Conservation (phyloP, 92 coral and sea anemone species). For the Epizoanthus ramosus region DNA sequence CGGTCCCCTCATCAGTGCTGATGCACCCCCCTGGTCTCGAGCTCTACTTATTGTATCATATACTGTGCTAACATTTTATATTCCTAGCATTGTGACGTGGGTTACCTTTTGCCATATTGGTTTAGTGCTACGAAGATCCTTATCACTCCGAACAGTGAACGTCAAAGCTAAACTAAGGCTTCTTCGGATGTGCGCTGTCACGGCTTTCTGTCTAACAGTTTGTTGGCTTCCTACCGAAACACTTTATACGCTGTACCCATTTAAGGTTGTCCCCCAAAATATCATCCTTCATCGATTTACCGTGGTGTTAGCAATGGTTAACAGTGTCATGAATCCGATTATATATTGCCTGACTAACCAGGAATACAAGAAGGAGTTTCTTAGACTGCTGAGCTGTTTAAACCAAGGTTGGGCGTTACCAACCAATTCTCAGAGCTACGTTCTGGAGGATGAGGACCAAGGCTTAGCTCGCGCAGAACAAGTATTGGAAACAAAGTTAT, state of each 20-base stretch:
- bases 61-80: constrained; percentile 56
- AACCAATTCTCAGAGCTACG: not conserved
- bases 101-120: constrained; percentile 55
- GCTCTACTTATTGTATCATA: constrained; percentile 47
- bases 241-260: constrained; percentile 53
- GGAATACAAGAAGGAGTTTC: constrained; percentile 53
- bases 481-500: too few species aligned
- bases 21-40: constrained; percentile 15
- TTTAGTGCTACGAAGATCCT: constrained; percentile 9
- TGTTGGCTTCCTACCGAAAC: constrained; percentile 76
- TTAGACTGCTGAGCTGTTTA: constrained; percentile 7
- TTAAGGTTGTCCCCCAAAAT: constrained; percentile 32
- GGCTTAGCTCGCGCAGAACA: too few species aligned
- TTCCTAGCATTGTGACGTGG: constrained; percentile 67
- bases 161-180: constrained; percentile 45
- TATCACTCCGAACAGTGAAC: constrained; percentile 41
- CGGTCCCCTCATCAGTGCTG: constrained; percentile 1
- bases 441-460: not conserved
- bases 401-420: not conserved
- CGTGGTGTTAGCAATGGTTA: constrained; percentile 56
- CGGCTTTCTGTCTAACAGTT: constrained; percentile 59
- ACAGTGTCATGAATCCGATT: constrained; percentile 66
- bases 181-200: constrained; percentile 76
- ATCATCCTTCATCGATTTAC: constrained; percentile 46
- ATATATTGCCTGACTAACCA: constrained; percentile 66